Evolutionary conservation across 2,113 vertebrate genomes (phyloP).

Genomic region (Microtus montanus): DNA sequence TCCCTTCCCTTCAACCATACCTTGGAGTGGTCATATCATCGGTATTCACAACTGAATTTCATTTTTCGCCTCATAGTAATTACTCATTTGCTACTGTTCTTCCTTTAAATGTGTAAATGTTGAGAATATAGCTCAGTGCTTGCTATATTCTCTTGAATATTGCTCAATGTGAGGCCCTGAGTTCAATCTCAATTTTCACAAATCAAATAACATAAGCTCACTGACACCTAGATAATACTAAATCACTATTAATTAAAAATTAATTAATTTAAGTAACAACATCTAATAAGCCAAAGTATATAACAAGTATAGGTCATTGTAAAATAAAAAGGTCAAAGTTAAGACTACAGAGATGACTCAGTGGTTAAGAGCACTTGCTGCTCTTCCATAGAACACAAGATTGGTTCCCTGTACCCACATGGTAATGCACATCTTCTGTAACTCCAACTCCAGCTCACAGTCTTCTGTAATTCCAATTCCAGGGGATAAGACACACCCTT

Average conservation of each 20-base stretch:
- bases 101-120: conserved; percentile 4
- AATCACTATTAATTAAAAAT: conserved; percentile 2
- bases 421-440: not conserved
- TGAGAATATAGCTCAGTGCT: not conserved
- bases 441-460: not conserved
- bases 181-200: not conserved
- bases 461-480: not conserved
- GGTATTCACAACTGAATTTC: not conserved
- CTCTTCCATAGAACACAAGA: not conserved
- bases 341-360: not conserved
- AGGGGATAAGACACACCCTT: not conserved
- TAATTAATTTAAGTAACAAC: conserved; percentile 25
- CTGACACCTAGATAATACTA: not conserved
- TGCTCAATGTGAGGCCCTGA: not conserved
- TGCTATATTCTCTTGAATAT: too few relatives aligned
- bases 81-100: not conserved
- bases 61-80: not conserved
- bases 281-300: not conserved
- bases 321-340: not conserved
- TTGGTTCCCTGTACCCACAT: not conserved
- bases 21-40: not conserved
- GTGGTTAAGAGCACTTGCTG: not conserved
- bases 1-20: not conserved
- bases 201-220: not conserved
- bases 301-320: not conserved